Conservation (phyloP, 2,797 vertebrate species). For the Gymnothorax javanicus region DNA sequence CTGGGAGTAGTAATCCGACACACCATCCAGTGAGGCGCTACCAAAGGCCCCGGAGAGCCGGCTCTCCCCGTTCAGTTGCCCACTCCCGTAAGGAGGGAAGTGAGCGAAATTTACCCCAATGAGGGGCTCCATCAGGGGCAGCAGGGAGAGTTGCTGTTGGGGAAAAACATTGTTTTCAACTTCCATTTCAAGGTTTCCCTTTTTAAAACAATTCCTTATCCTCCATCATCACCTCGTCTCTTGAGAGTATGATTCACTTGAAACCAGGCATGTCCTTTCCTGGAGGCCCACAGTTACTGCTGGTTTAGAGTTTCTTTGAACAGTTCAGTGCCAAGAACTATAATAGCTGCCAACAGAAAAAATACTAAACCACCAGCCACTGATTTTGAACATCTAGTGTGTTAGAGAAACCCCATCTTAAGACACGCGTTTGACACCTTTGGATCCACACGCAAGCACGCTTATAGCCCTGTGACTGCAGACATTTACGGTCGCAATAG, state of each 20-base stretch:
- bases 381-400: neutral
- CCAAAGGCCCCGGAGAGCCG: constrained; percentile 94
- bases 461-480: neutral
- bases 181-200: neutral
- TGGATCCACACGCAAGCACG: neutral
- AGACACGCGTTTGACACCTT: neutral
- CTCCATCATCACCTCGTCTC: neutral
- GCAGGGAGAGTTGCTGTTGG: constrained; percentile 88
- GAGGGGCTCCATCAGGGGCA: constrained; percentile 96
- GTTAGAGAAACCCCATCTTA: neutral
- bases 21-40: constrained; percentile 91
- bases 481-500: neutral
- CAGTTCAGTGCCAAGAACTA: neutral
- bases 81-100: constrained; percentile 94
- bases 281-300: neutral
- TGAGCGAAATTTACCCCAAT: constrained; percentile 97
- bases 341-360: neutral
- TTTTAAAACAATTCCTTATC: neutral
- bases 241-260: neutral
- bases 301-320: neutral
- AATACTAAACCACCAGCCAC: neutral
- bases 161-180: neutral
- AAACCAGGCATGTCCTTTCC: neutral
- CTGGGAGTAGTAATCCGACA: constrained; percentile 98
- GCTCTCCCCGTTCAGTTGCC: constrained; percentile 89